Percentiles rank a stretch among this genome's conserved stretches.
These are phyloP conservation scores for Trinectes maculatus DNA, from an alignment of 2,113 vertebrate species.

Conservation along the genomic window DNA sequence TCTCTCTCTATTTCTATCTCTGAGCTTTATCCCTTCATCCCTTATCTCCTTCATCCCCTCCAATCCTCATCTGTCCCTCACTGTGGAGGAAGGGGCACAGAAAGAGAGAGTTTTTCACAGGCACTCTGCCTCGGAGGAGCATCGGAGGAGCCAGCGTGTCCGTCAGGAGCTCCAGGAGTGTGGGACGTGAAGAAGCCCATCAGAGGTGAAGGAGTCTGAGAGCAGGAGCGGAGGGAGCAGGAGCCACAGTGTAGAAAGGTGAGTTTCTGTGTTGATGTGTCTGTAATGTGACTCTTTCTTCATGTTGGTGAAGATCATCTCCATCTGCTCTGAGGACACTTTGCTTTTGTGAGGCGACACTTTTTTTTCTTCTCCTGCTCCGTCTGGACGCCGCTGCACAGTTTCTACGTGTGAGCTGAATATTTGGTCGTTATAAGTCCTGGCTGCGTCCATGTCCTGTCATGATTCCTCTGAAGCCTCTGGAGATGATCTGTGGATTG, in stretches of 20 bases:
- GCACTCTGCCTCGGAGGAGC: slow-evolving; percentile 61
- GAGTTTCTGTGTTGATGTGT: slow-evolving; percentile 44
- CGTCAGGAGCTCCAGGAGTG: slow-evolving; percentile 45
- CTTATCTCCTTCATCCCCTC: slow-evolving; percentile 85
- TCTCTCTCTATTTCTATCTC: slow-evolving; percentile 80
- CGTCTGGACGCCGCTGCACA: too few relatives aligned
- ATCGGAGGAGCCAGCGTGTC: slow-evolving; percentile 51
- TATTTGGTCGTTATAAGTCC: too few relatives aligned
- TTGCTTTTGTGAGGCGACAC: too few relatives aligned
- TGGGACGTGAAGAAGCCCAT: slow-evolving; percentile 31
- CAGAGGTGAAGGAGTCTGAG: slow-evolving; percentile 24
- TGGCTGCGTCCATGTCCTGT: background rate
- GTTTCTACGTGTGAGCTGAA: too few relatives aligned
- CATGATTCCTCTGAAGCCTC: slow-evolving; percentile 42
- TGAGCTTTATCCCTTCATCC: slow-evolving; percentile 84
- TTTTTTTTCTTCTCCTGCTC: too few relatives aligned
- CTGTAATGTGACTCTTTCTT: background rate
- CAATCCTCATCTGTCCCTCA: slow-evolving; percentile 81
- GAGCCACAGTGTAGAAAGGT: slow-evolving; percentile 55
- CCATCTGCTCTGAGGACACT: background rate
- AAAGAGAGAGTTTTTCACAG: slow-evolving; percentile 74
- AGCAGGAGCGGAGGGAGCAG: slow-evolving; percentile 32
- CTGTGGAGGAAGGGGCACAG: slow-evolving; percentile 63
- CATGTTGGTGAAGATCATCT: background rate
- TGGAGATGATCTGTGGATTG: slow-evolving; percentile 64